These are phyloP conservation scores for Cheilosia impressa DNA, from an alignment of 2,888 invertebrate genomes.

Conservation along the genomic window DNA sequence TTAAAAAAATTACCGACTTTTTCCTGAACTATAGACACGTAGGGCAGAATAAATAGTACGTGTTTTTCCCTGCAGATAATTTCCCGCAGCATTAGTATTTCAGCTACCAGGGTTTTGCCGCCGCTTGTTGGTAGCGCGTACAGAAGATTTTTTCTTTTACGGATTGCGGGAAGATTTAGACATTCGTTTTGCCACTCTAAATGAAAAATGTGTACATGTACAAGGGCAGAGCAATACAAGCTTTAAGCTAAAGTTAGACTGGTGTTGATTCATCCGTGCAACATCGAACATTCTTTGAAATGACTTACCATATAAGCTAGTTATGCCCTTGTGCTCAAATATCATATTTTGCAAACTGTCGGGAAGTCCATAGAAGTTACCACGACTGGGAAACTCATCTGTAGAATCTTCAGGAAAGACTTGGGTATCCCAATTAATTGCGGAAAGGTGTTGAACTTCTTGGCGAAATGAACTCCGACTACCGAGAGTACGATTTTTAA, in stretches of 20 bases:
- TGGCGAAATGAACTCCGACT: slow-evolving; percentile 38
- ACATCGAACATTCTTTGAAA: too few relatives aligned
- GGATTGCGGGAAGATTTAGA: slow-evolving; percentile 90
- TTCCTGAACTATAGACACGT: slow-evolving; percentile 98
- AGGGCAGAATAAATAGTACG: slow-evolving; percentile 95
- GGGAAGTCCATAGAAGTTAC: slow-evolving; percentile 92
- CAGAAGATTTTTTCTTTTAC: slow-evolving; percentile 91
- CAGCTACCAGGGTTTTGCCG: slow-evolving; percentile 98
- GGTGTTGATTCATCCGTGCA: too few relatives aligned
- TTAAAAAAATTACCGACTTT: slow-evolving; percentile 86
- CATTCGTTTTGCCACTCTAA: slow-evolving; percentile 98
- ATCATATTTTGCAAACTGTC: slow-evolving; percentile 88
- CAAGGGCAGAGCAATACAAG: background rate
- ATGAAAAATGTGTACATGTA: background rate
- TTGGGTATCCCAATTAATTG: slow-evolving; percentile 81
- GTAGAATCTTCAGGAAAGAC: slow-evolving; percentile 76
- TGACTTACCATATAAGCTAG: slow-evolving; percentile 90
- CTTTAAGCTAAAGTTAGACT: background rate
- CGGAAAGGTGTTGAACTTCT: slow-evolving; percentile 77
- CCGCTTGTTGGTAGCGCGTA: slow-evolving; percentile 98
- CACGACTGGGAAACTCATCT: slow-evolving; percentile 80
- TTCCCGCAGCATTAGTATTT: slow-evolving; percentile 95
- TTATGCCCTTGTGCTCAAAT: slow-evolving; percentile 90
- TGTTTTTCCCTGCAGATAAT: slow-evolving; percentile 91
- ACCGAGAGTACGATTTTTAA: slow-evolving; percentile 76